Percentiles rank a stretch among this genome's conserved stretches.
These are phyloP conservation scores for Proteles cristata DNA, from an alignment of 2,113 vertebrate species.

Conservation along the genomic window DNA sequence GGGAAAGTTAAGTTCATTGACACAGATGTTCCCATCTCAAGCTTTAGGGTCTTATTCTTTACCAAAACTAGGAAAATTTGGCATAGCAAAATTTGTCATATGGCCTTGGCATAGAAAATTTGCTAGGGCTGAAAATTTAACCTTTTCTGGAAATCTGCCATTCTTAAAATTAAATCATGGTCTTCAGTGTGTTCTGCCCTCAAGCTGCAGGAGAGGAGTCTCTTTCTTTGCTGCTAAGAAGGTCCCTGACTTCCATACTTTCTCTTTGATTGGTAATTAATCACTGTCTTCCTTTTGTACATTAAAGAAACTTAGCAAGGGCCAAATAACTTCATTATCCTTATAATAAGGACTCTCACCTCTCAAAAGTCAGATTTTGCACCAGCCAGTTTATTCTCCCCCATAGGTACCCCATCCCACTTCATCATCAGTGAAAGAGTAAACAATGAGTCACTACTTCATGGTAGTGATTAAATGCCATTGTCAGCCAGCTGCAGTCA, in stretches of 20 bases:
- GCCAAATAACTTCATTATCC: not conserved
- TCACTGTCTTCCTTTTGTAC: not conserved
- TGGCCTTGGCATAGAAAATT: not conserved
- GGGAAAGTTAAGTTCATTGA: not conserved
- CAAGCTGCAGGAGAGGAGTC: not conserved
- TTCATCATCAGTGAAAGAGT: not conserved
- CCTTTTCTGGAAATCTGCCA: not conserved
- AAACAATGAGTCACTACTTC: not conserved
- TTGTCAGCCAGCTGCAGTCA: not conserved
- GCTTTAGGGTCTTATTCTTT: constrained; percentile 19
- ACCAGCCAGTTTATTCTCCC: not conserved
- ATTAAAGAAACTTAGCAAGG: not conserved
- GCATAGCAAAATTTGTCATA: not conserved
- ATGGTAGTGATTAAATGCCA: not conserved
- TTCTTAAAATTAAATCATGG: not conserved
- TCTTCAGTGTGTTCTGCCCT: constrained; percentile 17
- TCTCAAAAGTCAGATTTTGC: not conserved
- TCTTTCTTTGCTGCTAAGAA: not conserved
- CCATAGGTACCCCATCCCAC: not conserved
- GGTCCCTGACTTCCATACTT: not conserved
- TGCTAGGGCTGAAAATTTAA: not conserved
- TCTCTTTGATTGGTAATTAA: not conserved
- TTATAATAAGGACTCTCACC: not conserved
- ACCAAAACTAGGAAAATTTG: not conserved
- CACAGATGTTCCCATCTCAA: not conserved